Conservation (phyloP, 2,797 vertebrate species). For the Hydrolagus colliei region DNA sequence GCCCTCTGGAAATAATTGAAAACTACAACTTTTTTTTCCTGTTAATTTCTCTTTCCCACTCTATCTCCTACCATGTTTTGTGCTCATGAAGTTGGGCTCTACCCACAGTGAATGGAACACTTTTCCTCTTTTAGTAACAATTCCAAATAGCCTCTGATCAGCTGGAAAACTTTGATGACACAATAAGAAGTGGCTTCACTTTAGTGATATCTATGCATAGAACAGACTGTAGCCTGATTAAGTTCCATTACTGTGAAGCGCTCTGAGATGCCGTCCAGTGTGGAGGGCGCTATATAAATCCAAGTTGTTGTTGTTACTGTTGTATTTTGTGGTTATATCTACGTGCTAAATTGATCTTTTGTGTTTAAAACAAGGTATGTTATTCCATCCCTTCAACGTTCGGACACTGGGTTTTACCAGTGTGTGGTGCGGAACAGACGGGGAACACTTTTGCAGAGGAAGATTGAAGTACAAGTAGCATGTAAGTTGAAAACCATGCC, state of each 20-base stretch:
- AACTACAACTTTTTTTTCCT: no score
- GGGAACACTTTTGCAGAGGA: conserved; percentile 78
- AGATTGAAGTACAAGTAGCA: conserved; percentile 79
- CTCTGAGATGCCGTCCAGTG: no score
- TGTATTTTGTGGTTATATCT: not conserved
- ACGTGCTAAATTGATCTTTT: conserved; percentile 26
- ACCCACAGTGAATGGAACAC: no score
- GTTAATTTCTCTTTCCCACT: no score
- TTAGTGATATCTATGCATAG: not conserved
- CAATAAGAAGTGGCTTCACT: not conserved
- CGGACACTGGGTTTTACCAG: conserved; percentile 76
- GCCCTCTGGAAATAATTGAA: no score
- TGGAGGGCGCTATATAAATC: no score
- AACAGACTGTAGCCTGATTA: no score
- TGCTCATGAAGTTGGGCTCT: no score
- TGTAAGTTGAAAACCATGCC: conserved; percentile 62
- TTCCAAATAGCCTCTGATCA: no score
- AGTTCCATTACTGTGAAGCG: not conserved
- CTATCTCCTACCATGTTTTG: no score
- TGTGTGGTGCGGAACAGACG: conserved; percentile 84
- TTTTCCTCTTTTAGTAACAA: no score
- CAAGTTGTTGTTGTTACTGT: not conserved
- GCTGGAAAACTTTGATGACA: no score
- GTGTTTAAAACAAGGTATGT: conserved; percentile 58
- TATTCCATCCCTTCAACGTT: conserved; percentile 65